A percentile compares a stretch with the other conserved stretches of the same genome.
Evolutionary conservation across 2,888 invertebrate species (phyloP).

Genomic region (Oxytorus armatus): DNA sequence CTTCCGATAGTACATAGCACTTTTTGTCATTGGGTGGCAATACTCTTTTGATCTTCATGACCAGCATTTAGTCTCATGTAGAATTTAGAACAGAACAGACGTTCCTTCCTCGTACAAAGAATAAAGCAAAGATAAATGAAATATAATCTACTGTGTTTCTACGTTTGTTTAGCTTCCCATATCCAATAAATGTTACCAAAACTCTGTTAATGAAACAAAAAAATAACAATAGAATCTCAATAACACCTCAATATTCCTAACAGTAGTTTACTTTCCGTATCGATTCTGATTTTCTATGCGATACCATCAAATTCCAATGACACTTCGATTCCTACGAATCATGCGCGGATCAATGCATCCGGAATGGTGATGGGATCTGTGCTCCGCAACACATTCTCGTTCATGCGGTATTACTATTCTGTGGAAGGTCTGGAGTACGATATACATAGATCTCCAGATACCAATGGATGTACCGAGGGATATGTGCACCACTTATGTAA

Average conservation of each 20-base stretch:
- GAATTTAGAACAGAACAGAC: too few species aligned
- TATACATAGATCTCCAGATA: constrained; percentile 19
- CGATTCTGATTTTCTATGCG: background rate
- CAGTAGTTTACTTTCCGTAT: background rate
- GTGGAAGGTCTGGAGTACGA: constrained; percentile 27
- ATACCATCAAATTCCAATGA: constrained; percentile 5
- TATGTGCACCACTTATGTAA: constrained; percentile 31
- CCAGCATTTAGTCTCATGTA: too few species aligned
- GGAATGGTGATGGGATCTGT: constrained; percentile 36
- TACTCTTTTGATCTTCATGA: too few species aligned
- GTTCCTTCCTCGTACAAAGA: too few species aligned
- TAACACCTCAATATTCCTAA: background rate
- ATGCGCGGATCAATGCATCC: constrained; percentile 1
- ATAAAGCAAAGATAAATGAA: too few species aligned
- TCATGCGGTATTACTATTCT: constrained; percentile 42
- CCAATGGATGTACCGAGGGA: constrained; percentile 31
- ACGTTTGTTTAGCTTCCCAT: too few species aligned
- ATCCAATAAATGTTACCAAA: too few species aligned
- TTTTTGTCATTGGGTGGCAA: too few species aligned
- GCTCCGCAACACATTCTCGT: constrained; percentile 29
- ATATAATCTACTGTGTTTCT: too few species aligned
- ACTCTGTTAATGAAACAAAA: background rate
- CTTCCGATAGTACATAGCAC: too few species aligned
- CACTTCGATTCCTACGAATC: constrained; percentile 29
- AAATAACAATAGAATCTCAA: background rate